These are phyloP conservation scores for Zaprionus inermis DNA, from an alignment of 1,140 invertebrate species.

Conservation along the genomic window DNA sequence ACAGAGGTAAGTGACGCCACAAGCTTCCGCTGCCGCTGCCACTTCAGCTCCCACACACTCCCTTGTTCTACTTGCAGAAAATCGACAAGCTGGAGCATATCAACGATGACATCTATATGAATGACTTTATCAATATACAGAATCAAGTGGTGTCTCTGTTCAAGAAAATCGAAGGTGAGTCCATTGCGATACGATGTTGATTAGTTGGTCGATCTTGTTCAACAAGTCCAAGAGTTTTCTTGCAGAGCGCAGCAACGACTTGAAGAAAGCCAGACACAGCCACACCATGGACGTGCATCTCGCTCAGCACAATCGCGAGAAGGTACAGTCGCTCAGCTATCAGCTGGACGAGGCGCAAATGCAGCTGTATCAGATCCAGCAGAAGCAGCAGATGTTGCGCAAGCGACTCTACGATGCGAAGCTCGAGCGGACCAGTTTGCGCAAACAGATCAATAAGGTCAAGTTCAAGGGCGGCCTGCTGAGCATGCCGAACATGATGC, in stretches of 20 bases:
- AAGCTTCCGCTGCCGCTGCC: too few relatives aligned
- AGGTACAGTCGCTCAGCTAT: slow-evolving; percentile 22
- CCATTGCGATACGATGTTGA: too few relatives aligned
- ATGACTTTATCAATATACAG: slow-evolving; percentile 59
- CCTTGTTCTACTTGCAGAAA: slow-evolving; percentile 32
- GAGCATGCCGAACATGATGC: slow-evolving; percentile 62
- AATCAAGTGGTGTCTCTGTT: slow-evolving; percentile 51
- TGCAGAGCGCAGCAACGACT: slow-evolving; percentile 60
- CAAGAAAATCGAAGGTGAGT: slow-evolving; percentile 74
- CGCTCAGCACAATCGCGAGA: slow-evolving; percentile 61
- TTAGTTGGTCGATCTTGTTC: background rate
- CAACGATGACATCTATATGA: slow-evolving; percentile 50
- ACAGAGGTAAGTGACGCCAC: slow-evolving; percentile 38
- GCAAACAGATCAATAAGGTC: slow-evolving; percentile 35
- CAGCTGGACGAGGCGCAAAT: background rate
- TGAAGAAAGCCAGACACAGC: slow-evolving; percentile 38
- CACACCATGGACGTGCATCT: slow-evolving; percentile 57
- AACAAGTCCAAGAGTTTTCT: too few relatives aligned
- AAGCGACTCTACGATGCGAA: slow-evolving; percentile 21
- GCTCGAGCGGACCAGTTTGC: slow-evolving; percentile 18
- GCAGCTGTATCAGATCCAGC: fast-evolving
- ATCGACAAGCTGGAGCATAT: slow-evolving; percentile 51
- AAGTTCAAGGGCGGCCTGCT: slow-evolving; percentile 61
- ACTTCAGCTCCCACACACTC: background rate
- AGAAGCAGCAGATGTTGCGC: slow-evolving; percentile 12